Evolutionary conservation across 2,113 vertebrate species (phyloP).

Genomic region (Polyodon spathula): DNA sequence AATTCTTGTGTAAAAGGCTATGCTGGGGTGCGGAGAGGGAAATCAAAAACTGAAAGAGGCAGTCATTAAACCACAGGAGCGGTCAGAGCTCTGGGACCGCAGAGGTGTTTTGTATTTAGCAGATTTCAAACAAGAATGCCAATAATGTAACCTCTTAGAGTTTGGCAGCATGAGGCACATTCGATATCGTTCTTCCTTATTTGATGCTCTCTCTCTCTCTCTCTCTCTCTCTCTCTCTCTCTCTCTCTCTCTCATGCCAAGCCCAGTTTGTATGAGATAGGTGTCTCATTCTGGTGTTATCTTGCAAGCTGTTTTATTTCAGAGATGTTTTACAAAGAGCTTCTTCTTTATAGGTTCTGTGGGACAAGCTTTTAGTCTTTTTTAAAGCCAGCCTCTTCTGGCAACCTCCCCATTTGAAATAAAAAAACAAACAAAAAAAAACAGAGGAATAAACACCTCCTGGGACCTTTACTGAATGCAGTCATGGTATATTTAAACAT

Average conservation of each 20-base stretch:
- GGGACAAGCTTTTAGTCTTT: constrained; percentile 50
- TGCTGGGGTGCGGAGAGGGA: no score
- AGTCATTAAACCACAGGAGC: constrained; percentile 1
- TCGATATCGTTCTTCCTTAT: constrained; percentile 32
- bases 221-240: constrained; percentile 28
- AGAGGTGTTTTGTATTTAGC: constrained; percentile 15
- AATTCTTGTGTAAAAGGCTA: no score
- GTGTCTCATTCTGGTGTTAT: constrained; percentile 44
- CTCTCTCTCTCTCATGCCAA: constrained; percentile 31
- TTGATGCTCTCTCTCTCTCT: constrained; percentile 16
- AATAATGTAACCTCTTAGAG: constrained; percentile 42
- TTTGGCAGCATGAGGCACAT: constrained; percentile 41
- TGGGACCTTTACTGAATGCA: no score
- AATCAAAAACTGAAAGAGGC: no score
- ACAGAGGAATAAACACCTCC: constrained; percentile 32
- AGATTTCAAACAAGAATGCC: constrained; percentile 44
- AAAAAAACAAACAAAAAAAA: constrained; percentile 41
- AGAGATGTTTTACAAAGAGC: constrained; percentile 56
- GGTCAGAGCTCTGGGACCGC: not conserved
- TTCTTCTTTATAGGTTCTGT: constrained; percentile 42
- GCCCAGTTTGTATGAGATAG: no score
- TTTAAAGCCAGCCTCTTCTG: constrained; percentile 8
- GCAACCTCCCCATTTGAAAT: constrained; percentile 27
- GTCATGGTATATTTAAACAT: no score
- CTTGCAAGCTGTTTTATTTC: constrained; percentile 42